Evolutionary conservation across 2,113 vertebrate genomes (phyloP).

Genomic region (Psettodes erumei): DNA sequence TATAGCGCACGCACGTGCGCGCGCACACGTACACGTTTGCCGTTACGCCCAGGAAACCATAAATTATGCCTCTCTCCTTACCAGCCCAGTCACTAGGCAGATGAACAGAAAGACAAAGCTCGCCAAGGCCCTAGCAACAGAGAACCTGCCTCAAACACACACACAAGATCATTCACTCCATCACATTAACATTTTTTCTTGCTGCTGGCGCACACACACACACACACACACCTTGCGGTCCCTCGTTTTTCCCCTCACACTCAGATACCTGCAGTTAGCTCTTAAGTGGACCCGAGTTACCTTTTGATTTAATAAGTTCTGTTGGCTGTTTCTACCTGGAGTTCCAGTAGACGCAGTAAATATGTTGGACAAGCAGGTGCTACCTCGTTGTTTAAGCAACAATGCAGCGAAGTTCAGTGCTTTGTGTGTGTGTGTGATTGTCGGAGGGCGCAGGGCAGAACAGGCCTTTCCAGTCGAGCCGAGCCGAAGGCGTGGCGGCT

Average conservation of each 20-base stretch:
- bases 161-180: not conserved
- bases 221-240: not conserved
- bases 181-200: constrained; percentile 6
- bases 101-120: constrained; percentile 67
- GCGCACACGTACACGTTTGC: constrained; percentile 2
- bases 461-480: constrained; percentile 80
- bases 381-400: constrained; percentile 31
- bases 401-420: constrained; percentile 29
- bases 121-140: constrained; percentile 75
- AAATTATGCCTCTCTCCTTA: constrained; percentile 66
- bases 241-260: constrained; percentile 6
- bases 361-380: constrained; percentile 18
- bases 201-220: not conserved
- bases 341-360: constrained; percentile 7
- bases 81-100: constrained; percentile 72
- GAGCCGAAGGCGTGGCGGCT: constrained; percentile 70
- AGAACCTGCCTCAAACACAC: constrained; percentile 34
- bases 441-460: constrained; percentile 52
- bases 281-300: constrained; percentile 21
- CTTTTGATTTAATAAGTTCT: constrained; percentile 12
- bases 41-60: constrained; percentile 70
- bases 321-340: not conserved
- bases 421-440: constrained; percentile 38
- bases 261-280: constrained; percentile 3
- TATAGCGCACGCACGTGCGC: constrained; percentile 6